Base-by-base conservation (phyloP, 2,888 invertebrate genomes). In the Bruchidius siliquastri region DNA sequence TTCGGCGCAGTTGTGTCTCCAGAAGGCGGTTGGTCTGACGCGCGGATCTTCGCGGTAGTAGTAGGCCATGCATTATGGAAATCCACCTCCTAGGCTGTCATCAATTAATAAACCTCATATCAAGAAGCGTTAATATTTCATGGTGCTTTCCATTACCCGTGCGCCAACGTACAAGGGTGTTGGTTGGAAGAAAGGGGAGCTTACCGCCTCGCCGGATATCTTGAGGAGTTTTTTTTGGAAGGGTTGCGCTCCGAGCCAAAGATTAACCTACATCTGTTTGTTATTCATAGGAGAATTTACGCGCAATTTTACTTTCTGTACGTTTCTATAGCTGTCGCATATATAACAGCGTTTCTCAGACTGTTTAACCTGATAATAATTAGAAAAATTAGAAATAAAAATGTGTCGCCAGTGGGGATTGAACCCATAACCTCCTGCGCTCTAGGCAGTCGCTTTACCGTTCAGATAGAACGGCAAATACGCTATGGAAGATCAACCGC, bases 81-180 rank as follows among this genome's bases (percentile, higher is more conserved):
- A 83, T 84, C 82, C 81, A 81, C 82, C 21, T 83, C 81, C 81
- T 83, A 79, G 81, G 81, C 84, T 86, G 85, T 85, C 87, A 87
- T 87, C 87, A 87, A 87, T 87, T 87, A 87, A 87, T 87, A 87
- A 87, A 83, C 83, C 84, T 85, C 85, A 85, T 87, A 87, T 87
- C 87, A 87, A 84, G 86, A 84, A 82, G 81, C 80, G 78, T 87
- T 82, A 85, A 87, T 87, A 86, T 84, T 87, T 87, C 83, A 87
- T 86, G 83, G 76, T 72, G 80, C 49, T 80, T 83, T 86, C 86
- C 86, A 86, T 87, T 86, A 83, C 82, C 21, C 49, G 10, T 20
- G 32, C 22, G 69, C 26, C 21, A 20, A 13, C 69, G 69, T 26
- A 69, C 18, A 3, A 6, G 26, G 69, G n/a, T n/a, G n/a, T n/a